Percentiles rank a stretch among this genome's conserved stretches.
Conservation (phyloP, 2,888 invertebrate species). For the Ashinkailepas kermadecensis region DNA sequence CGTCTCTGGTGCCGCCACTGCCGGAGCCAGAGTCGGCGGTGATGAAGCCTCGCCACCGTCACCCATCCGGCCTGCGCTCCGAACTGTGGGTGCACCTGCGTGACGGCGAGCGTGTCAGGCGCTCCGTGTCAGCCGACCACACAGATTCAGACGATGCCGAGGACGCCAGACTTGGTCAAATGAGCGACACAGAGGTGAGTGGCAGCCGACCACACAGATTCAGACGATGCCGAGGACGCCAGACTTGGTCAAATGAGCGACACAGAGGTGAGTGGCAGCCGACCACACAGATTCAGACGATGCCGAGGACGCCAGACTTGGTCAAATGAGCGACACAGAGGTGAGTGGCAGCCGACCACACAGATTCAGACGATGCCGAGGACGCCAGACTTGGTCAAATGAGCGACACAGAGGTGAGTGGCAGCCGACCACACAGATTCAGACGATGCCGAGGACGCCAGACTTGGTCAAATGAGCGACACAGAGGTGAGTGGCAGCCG, state of each 20-base stretch:
- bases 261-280: no score
- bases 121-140: conserved; percentile 62
- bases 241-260: no score
- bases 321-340: no score
- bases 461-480: no score
- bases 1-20: not conserved
- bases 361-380: conserved; percentile 42
- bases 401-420: no score
- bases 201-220: no score
- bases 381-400: not conserved
- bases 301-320: no score
- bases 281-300: no score
- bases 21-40: not conserved
- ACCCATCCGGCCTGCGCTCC: not conserved
- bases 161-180: not conserved
- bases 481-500: no score
- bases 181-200: conserved; percentile 17
- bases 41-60: not conserved
- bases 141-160: conserved; percentile 46
- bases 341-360: conserved; percentile 51
- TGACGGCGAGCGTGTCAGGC: conserved; percentile 53
- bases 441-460: no score
- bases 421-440: no score
- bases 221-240: no score
- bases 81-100: conserved; percentile 30